These are phyloP conservation scores for Thereva nobilitata DNA, from an alignment of 2,888 invertebrate species.

Conservation along the genomic window DNA sequence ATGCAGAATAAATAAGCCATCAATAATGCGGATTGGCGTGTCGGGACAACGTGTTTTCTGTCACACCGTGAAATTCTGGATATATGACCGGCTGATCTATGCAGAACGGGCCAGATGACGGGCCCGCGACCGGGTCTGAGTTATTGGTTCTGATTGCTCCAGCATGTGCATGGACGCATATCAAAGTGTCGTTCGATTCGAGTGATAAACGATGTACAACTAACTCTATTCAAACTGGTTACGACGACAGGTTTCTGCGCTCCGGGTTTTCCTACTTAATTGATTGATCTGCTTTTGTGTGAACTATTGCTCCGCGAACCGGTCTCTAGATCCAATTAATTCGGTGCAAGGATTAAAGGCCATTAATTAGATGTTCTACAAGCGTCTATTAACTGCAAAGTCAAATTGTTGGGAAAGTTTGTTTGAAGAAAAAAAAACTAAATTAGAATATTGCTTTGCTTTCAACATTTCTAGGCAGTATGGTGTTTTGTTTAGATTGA, in stretches of 20 bases:
- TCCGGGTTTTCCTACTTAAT: conserved; percentile 36
- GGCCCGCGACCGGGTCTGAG: conserved; percentile 21
- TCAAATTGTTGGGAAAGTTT: no score
- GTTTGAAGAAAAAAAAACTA: no score
- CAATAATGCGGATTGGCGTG: conserved; percentile 47
- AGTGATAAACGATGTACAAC: conserved; percentile 32
- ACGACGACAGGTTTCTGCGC: conserved; percentile 33
- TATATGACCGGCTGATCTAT: conserved; percentile 35
- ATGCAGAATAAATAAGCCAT: conserved; percentile 48
- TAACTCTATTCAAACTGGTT: conserved; percentile 32
- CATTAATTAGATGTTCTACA: no score
- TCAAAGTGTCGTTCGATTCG: conserved; percentile 28
- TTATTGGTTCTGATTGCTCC: conserved; percentile 37
- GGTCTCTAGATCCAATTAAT: no score
- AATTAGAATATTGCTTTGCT: no score
- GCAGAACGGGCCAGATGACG: conserved; percentile 33
- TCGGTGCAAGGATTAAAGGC: no score
- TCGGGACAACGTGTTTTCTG: conserved; percentile 48
- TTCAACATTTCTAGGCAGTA: no score
- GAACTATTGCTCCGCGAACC: conserved; percentile 34
- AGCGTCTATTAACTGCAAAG: no score
- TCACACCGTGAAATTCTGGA: conserved; percentile 45
- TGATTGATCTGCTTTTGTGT: conserved; percentile 34
- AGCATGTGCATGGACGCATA: conserved; percentile 21
- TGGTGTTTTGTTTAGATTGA: no score